Evolutionary conservation across 2,113 vertebrate genomes (phyloP).

Genomic region (Microcebus jonahi): DNA sequence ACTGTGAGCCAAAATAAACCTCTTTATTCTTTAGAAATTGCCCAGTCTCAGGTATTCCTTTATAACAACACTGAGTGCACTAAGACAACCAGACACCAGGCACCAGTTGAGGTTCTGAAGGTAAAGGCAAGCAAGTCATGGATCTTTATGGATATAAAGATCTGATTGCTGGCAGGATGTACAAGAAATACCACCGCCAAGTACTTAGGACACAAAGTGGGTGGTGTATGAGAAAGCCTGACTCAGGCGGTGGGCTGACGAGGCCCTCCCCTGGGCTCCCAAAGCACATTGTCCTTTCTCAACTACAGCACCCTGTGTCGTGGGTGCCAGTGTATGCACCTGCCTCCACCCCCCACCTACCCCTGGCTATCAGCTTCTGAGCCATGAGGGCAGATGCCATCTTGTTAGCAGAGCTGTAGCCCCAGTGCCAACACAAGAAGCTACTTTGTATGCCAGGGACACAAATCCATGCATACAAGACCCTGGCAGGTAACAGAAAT

Average conservation of each 20-base stretch:
- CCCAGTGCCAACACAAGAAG: not conserved
- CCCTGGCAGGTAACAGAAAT: not conserved
- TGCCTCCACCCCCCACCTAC: not conserved
- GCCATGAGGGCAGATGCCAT: not conserved
- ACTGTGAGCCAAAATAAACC: no score
- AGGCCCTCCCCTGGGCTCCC: not conserved
- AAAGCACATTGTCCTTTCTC: not conserved
- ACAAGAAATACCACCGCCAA: not conserved
- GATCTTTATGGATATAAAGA: not conserved
- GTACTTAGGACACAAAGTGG: not conserved
- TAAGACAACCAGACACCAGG: not conserved
- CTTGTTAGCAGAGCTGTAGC: not conserved
- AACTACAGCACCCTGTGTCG: fast-evolving
- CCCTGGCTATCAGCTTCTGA: not conserved
- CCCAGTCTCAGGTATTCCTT: no score
- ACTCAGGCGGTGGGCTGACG: not conserved
- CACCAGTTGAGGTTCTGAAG: not conserved
- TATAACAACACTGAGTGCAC: no score
- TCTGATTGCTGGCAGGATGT: not conserved
- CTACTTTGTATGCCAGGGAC: not conserved
- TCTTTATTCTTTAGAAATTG: no score
- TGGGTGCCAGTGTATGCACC: fast-evolving
- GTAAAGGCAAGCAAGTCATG: fast-evolving
- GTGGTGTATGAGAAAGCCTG: fast-evolving
- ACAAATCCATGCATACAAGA: not conserved